Base-by-base conservation (phyloP, 2,888 invertebrate species). In the Phortica magna region DNA sequence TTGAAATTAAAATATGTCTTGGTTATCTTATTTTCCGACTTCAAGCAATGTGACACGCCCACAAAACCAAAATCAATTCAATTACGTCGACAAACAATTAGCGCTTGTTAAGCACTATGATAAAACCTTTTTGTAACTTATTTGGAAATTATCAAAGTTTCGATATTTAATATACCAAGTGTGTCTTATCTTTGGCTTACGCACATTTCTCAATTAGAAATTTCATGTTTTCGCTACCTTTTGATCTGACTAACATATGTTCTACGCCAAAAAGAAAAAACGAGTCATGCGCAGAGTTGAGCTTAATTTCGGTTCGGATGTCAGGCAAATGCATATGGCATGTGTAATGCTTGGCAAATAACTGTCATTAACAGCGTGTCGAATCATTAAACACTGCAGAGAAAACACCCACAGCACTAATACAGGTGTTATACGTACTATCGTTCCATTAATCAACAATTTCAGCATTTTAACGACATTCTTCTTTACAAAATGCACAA, bases 31-130 rank as follows among this genome's bases (percentile, higher is more conserved):
- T 14, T 12, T 12, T 67, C 31, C 1, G 31, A 0, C 1, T 31
- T 31, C 31, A 5, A 7, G 14, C 61, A 2, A 10, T n/a, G 31
- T 9, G 22, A 61, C 65, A 65, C 65, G 55, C 14, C n/a, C 73
- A 78, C 31, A 74, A 73, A 76, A 14, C 43, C 55, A 75, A 39
- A 78, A 64, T 65, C 88, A 88, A 89, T 89, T 89, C 84, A 89
- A 87, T 89, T 88, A 89, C 84, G 73, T 77, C 83, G 76, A 88
- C 89, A 89, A 81, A 85, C 89, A 88, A 85, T 90, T 88, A 87
- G 83, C 82, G 81, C 82, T 83, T 89, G 89, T 89, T 72, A 71
- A 79, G 61, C 79, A 81, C 22, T 68, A 7, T 64, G 86, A 84
- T 82, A 81, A 61, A 39, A 79, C 78, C 78, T 67, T 41, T 73